Percentiles rank a stretch among this genome's conserved stretches.
Conservation (phyloP, 2,888 invertebrate genomes). For the Apodemia zela region DNA sequence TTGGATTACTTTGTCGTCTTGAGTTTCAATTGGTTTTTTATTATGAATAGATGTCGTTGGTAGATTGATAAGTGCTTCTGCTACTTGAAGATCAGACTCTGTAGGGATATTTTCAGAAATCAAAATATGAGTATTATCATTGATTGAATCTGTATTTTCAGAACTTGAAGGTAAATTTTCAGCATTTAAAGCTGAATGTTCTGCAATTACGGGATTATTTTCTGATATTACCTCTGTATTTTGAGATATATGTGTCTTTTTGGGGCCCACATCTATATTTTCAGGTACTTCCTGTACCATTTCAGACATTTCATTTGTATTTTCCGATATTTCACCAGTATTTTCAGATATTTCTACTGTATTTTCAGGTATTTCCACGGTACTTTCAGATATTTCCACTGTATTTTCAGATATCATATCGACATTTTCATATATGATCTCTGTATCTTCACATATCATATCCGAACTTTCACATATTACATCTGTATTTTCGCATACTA, state of each 20-base stretch:
- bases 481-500: slow-evolving; percentile 2
- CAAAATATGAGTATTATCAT: slow-evolving; percentile 16
- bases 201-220: slow-evolving; percentile 2
- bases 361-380: not conserved
- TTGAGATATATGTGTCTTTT: not conserved
- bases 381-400: not conserved
- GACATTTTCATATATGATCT: not conserved
- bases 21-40: slow-evolving; percentile 41
- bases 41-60: slow-evolving; percentile 49
- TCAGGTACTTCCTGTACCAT: not conserved
- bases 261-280: not conserved
- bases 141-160: not conserved
- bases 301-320: not conserved
- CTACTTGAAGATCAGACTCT: slow-evolving; percentile 6
- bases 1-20: slow-evolving; percentile 29
- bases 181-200: not conserved
- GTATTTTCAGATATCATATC: not conserved
- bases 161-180: not conserved
- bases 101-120: slow-evolving; percentile 4
- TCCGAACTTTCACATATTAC: not conserved
- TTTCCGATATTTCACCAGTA: not conserved
- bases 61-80: slow-evolving; percentile 2
- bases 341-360: not conserved
- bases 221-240: slow-evolving; percentile 1
- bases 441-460: not conserved